These are phyloP conservation scores for Sarcophaga variegata DNA, from an alignment of 2,888 invertebrate species.

Conservation along the genomic window DNA sequence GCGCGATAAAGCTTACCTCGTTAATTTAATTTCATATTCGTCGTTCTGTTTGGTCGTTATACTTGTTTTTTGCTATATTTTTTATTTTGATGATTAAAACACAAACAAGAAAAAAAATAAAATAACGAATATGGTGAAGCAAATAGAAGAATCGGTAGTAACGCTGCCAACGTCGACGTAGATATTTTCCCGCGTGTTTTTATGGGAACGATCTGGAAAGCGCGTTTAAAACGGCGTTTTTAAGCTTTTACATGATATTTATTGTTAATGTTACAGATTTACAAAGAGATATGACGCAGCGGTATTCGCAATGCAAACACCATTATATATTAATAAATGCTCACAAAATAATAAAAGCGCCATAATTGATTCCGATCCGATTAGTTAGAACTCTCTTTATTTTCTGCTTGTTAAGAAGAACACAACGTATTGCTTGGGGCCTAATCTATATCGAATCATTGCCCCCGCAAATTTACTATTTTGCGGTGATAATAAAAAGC, in stretches of 20 bases:
- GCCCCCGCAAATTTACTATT: neutral
- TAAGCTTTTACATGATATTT: neutral
- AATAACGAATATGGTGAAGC: slow-evolving; percentile 25
- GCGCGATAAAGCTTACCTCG: slow-evolving; percentile 75
- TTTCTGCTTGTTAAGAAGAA: too few relatives aligned
- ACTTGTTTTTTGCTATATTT: slow-evolving; percentile 46
- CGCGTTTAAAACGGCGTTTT: slow-evolving; percentile 26
- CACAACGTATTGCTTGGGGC: slow-evolving; percentile 17
- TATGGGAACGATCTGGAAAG: slow-evolving; percentile 61
- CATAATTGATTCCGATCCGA: too few relatives aligned
- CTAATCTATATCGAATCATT: neutral
- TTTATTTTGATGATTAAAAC: slow-evolving; percentile 47
- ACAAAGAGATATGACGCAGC: too few relatives aligned
- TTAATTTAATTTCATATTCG: slow-evolving; percentile 54
- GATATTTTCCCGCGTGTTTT: slow-evolving; percentile 65
- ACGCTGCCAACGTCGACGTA: slow-evolving; percentile 27
- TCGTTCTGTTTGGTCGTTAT: slow-evolving; percentile 53
- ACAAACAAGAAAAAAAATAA: slow-evolving; percentile 40
- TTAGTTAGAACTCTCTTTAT: too few relatives aligned
- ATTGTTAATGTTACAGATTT: neutral
- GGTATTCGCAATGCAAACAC: neutral
- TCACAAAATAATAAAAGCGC: too few relatives aligned
- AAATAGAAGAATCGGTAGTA: slow-evolving; percentile 29
- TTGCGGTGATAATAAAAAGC: neutral
- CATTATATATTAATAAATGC: neutral